Evolutionary conservation across 2,797 vertebrate genomes (phyloP).

Genomic region (Hephaestus fuliginosus): DNA sequence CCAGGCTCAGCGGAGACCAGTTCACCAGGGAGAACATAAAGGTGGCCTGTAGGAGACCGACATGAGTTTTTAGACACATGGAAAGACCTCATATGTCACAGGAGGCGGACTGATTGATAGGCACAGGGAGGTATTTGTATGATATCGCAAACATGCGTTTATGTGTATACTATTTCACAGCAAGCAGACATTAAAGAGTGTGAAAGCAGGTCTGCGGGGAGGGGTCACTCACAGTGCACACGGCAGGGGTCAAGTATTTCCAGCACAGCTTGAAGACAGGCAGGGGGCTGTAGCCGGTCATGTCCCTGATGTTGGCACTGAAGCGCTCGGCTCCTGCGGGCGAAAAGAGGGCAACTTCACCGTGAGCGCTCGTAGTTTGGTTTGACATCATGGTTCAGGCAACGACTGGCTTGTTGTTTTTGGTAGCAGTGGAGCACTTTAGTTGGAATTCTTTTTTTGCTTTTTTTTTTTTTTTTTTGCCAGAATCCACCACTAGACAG

Average conservation of each 20-base stretch:
- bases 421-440: background rate
- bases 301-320: slow-evolving; percentile 80
- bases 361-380: slow-evolving; percentile 20
- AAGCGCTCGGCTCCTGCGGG: slow-evolving; percentile 83
- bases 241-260: slow-evolving; percentile 82
- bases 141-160: slow-evolving; percentile 9
- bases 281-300: slow-evolving; percentile 80
- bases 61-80: too few species aligned
- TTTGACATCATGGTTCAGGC: slow-evolving; percentile 17
- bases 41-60: slow-evolving; percentile 68
- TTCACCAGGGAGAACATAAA: slow-evolving; percentile 82
- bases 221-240: slow-evolving; percentile 82
- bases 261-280: slow-evolving; percentile 82
- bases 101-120: background rate
- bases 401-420: background rate
- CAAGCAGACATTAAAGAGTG: slow-evolving; percentile 13
- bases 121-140: background rate
- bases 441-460: background rate
- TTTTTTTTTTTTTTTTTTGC: background rate
- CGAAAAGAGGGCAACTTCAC: slow-evolving; percentile 15
- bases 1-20: slow-evolving; percentile 81
- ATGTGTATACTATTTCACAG: slow-evolving; percentile 14
- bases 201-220: slow-evolving; percentile 28
- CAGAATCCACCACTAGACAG: background rate
- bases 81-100: background rate